These are phyloP conservation scores for Malthinus flaveolus DNA, from an alignment of 2,888 invertebrate genomes.

Conservation along the genomic window DNA sequence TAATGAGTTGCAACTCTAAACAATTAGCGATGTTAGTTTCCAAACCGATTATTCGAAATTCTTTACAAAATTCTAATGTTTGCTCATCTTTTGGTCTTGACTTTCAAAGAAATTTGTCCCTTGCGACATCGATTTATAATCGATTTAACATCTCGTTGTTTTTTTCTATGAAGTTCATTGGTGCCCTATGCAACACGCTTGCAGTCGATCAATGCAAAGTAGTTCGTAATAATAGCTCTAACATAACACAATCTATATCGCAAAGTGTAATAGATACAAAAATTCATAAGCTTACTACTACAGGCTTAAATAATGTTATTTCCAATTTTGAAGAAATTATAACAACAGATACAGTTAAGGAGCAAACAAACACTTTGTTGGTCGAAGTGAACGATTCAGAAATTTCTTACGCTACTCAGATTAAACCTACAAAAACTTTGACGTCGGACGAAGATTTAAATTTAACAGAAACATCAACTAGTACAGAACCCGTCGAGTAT, in stretches of 20 bases:
- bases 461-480: slow-evolving; percentile 29
- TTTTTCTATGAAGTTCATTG: slow-evolving; percentile 69
- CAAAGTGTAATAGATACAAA: slow-evolving; percentile 15
- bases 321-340: neutral
- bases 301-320: too few species aligned
- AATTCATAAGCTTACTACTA: neutral
- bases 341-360: neutral
- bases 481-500: slow-evolving; percentile 25
- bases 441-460: slow-evolving; percentile 39
- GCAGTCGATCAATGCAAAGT: slow-evolving; percentile 70
- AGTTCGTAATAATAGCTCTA: slow-evolving; percentile 62
- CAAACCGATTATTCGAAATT: slow-evolving; percentile 63
- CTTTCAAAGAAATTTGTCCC: slow-evolving; percentile 50
- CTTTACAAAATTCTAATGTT: slow-evolving; percentile 64
- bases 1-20: slow-evolving; percentile 71
- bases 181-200: slow-evolving; percentile 77
- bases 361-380: neutral
- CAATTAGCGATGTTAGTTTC: slow-evolving; percentile 65
- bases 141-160: slow-evolving; percentile 65
- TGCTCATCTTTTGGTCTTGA: slow-evolving; percentile 66
- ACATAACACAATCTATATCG: slow-evolving; percentile 11
- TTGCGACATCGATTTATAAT: slow-evolving; percentile 44
- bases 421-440: slow-evolving; percentile 54
- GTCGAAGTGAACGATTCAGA: slow-evolving; percentile 5
- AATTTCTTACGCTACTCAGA: slow-evolving; percentile 40